Base-by-base conservation (phyloP, 2,797 vertebrate genomes). In the Diplodus sargus region DNA sequence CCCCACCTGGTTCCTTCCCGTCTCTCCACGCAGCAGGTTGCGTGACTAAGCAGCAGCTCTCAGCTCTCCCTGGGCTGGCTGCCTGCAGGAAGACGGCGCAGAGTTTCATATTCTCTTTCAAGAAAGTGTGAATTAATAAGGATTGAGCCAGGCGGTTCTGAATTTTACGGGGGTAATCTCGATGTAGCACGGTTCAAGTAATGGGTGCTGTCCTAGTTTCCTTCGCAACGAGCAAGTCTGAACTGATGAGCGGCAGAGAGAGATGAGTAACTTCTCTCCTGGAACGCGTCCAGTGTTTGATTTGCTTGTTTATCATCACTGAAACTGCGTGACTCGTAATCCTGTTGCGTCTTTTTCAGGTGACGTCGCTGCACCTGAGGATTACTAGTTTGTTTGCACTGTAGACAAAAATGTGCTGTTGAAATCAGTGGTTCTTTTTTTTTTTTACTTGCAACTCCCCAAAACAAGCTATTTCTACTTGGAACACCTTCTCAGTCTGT, bases 81-180 rank as follows among this genome's bases (percentile, higher is more conserved):
- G 78, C 81, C 83, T 83, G 78, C 68, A 84, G 66, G 60, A 75
- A 78, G 43, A 79, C 47, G 1, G 58, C 25, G 66, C 60, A 83
- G 42, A 80, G 57, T 81, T 87, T 74, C 48, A 28, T 74, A 74
- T 85, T 84, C 78, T 82, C 79, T 84, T 88, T 83, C 62, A 81
- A 79, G 53, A 82, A 74, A 74, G 77, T 47, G 51, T 76, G 53
- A 65, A 80, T 83, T 85, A 87, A 89, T 87, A 76, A 90, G 79
- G 85, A 81, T 59, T 71, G 62, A 79, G 43, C 79, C 73, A 71
- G 67, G 52, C 64, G 30, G n/a, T 48, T 76, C 17, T 62, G 71
- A 42, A 65, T 74, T 74, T 39, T 64, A 64, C 48, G 14, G 45
- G 16, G 28, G 28, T 75, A 56, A 79, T 80, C 42, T 49, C 39